phyloP scores from a whole-genome alignment of 1,140 invertebrate genomes.

The Scaptodrosophila lebanonensis region DNA sequence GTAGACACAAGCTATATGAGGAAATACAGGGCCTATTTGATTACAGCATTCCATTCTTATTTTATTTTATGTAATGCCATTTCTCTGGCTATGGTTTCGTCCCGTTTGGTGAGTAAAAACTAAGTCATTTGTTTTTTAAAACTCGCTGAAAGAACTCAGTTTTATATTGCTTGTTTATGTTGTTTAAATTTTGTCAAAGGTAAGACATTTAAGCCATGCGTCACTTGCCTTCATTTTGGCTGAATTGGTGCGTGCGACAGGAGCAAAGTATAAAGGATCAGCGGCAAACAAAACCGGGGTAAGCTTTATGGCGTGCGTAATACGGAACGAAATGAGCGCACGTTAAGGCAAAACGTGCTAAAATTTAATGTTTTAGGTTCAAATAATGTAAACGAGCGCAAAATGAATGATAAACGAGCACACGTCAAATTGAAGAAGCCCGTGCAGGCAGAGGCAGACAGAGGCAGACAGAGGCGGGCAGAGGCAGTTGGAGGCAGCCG shows the following conservation, averaged over 20 bases:
- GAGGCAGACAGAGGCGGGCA: not conserved
- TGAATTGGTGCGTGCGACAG: conserved; percentile 25
- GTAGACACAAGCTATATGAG: no score
- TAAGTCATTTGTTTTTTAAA: no score
- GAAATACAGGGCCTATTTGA: no score
- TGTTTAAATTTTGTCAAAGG: conserved; percentile 19
- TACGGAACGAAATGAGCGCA: conserved; percentile 65
- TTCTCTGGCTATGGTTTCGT: no score
- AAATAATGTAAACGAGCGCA: conserved; percentile 70
- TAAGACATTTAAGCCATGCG: conserved; percentile 55
- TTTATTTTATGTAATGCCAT: no score
- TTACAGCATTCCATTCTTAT: no score
- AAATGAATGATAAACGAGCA: conserved; percentile 76
- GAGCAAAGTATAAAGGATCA: not conserved
- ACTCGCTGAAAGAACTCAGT: no score
- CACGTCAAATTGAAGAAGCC: conserved; percentile 62
- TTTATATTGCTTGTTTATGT: conserved; percentile 1
- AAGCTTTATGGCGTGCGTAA: conserved; percentile 76
- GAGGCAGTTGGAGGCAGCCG: conserved; percentile 17
- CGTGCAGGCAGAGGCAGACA: conserved; percentile 13
- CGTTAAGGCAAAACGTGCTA: conserved; percentile 69
- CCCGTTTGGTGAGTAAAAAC: no score
- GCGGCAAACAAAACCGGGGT: conserved; percentile 22
- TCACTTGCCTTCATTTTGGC: conserved; percentile 71
- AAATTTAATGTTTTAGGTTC: conserved; percentile 68